Conservation (phyloP, 2,113 vertebrate species). For the Megaceryle torquata region DNA sequence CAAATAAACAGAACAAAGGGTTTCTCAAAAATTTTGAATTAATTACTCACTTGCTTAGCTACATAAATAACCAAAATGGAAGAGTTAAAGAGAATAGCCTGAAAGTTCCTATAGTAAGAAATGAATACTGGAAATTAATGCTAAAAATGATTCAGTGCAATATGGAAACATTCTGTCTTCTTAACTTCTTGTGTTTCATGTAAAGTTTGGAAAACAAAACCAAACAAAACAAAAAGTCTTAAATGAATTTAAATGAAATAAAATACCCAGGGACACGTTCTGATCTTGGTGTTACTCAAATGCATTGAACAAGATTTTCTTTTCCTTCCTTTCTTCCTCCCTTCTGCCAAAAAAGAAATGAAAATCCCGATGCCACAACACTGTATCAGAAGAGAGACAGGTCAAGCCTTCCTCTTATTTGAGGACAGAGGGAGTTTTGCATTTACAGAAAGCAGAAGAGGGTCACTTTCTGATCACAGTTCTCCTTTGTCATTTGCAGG, state of each 20-base stretch:
- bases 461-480: neutral
- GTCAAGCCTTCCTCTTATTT: neutral
- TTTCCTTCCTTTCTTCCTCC: neutral
- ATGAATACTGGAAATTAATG: neutral
- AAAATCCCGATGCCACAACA: neutral
- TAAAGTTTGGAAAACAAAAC: neutral
- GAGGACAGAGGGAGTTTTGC: neutral
- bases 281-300: neutral
- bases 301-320: neutral
- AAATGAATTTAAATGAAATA: neutral
- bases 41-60: neutral
- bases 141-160: neutral
- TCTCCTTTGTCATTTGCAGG: neutral
- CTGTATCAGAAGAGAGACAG: neutral
- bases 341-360: rapidly evolving
- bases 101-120: neutral
- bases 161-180: neutral
- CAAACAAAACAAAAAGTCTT: too few relatives aligned
- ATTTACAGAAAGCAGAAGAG: neutral
- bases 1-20: neutral
- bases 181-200: neutral
- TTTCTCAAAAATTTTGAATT: neutral
- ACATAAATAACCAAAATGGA: neutral
- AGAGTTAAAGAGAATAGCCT: neutral
- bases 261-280: neutral